Conservation (phyloP, 2,888 invertebrate species). For the Sylvicola cinctus region DNA sequence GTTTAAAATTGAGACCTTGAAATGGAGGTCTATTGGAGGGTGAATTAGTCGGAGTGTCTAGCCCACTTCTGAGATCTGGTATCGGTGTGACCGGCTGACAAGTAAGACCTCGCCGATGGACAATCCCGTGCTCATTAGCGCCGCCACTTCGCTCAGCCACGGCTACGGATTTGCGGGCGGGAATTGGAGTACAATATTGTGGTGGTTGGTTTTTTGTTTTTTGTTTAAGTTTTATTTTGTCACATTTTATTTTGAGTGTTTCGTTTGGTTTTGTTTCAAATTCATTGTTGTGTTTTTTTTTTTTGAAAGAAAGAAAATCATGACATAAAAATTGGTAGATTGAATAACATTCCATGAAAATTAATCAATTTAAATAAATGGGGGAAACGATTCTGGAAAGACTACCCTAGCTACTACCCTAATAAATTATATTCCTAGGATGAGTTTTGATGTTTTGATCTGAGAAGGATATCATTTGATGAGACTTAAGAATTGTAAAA, state of each 20-base stretch:
- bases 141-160: constrained; percentile 15
- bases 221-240: background rate
- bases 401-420: no score
- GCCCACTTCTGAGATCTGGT: constrained; percentile 55
- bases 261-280: constrained; percentile 1
- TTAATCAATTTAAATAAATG: no score
- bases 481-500: no score
- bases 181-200: constrained; percentile 1
- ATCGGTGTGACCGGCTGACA: constrained; percentile 65
- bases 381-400: no score
- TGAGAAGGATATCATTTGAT: no score
- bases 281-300: no score
- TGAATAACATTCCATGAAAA: no score
- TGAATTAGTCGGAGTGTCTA: constrained; percentile 22
- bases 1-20: constrained; percentile 18
- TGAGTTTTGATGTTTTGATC: no score
- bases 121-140: constrained; percentile 70
- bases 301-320: no score
- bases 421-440: no score
- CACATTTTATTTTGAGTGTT: constrained; percentile 3
- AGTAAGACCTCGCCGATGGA: constrained; percentile 65
- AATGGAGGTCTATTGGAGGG: constrained; percentile 23
- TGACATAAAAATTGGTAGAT: no score
- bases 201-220: background rate
- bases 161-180: no score